Percentiles rank a stretch among this genome's conserved stretches.
Evolutionary conservation across 2,113 vertebrate genomes (phyloP).

Genomic region (Xiphias gladius): DNA sequence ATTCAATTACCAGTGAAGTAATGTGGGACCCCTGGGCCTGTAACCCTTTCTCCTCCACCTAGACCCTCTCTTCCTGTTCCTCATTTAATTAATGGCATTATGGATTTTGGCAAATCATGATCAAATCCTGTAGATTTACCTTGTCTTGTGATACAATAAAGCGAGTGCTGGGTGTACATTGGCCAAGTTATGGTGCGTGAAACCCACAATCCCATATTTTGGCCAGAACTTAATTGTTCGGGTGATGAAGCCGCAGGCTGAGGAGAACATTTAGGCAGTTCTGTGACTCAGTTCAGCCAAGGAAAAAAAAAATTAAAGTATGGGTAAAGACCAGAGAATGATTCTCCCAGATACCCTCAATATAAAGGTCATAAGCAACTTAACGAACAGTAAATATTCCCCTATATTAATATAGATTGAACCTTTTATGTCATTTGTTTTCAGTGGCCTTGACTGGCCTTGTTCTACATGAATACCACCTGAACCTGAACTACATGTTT

Average conservation of each 20-base stretch:
- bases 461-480: neutral
- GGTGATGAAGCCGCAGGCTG: neutral
- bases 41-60: conserved; percentile 48
- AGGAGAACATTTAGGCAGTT: neutral
- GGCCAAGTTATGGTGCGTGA: neutral
- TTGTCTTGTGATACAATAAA: conserved; percentile 34
- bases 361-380: neutral
- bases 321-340: neutral
- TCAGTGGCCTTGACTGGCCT: neutral
- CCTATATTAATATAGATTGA: neutral
- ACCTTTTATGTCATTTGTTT: neutral
- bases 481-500: neutral
- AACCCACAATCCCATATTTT: neutral
- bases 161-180: neutral
- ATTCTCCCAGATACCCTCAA: neutral
- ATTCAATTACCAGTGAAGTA: conserved; percentile 78
- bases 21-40: conserved; percentile 59
- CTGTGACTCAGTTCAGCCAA: neutral
- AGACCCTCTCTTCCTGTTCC: conserved; percentile 5
- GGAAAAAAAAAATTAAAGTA: neutral
- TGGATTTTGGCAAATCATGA: conserved; percentile 54
- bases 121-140: conserved; percentile 47
- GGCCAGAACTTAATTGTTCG: neutral
- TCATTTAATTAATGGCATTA: conserved; percentile 70
- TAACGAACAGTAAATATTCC: neutral